These are phyloP conservation scores for Macropis europaea DNA, from an alignment of 2,888 invertebrate genomes.

Conservation along the genomic window DNA sequence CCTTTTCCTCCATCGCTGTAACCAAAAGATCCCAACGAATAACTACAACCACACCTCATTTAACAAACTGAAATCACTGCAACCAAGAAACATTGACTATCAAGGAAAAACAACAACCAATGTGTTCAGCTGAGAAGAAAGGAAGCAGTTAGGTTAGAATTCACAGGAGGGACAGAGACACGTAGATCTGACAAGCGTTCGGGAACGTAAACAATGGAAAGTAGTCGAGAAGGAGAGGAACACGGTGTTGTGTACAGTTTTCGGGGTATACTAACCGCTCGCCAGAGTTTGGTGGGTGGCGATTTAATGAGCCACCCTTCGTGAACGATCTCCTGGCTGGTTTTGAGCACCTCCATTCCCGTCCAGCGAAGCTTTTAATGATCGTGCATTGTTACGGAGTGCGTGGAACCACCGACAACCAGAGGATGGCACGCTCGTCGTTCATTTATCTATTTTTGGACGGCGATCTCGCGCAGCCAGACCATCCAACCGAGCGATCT, in stretches of 20 bases:
- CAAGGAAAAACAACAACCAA: no score
- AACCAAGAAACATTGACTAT: no score
- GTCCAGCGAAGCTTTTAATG: conserved; percentile 36
- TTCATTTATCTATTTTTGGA: conserved; percentile 71
- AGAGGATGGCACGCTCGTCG: conserved; percentile 56
- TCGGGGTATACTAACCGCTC: conserved; percentile 89
- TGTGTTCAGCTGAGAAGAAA: no score
- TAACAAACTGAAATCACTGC: no score
- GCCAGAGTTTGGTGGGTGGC: conserved; percentile 95
- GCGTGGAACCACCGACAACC: conserved; percentile 58
- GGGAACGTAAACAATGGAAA: conserved; percentile 66
- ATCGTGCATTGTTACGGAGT: conserved; percentile 52
- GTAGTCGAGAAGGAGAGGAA: conserved; percentile 13
- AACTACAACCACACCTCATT: no score
- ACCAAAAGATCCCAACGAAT: conserved; percentile 53
- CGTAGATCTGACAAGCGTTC: conserved; percentile 16
- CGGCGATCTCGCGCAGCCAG: conserved; percentile 49
- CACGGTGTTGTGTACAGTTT: neutral
- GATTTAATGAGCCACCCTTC: conserved; percentile 98
- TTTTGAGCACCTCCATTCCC: conserved; percentile 78
- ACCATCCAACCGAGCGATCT: conserved; percentile 35
- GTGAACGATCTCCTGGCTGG: conserved; percentile 87
- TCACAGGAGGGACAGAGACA: neutral
- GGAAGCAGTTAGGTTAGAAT: conserved; percentile 47
- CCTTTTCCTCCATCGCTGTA: conserved; percentile 95